Base-by-base conservation (phyloP, 2,797 vertebrate genomes). In the Strix occidentalis region DNA sequence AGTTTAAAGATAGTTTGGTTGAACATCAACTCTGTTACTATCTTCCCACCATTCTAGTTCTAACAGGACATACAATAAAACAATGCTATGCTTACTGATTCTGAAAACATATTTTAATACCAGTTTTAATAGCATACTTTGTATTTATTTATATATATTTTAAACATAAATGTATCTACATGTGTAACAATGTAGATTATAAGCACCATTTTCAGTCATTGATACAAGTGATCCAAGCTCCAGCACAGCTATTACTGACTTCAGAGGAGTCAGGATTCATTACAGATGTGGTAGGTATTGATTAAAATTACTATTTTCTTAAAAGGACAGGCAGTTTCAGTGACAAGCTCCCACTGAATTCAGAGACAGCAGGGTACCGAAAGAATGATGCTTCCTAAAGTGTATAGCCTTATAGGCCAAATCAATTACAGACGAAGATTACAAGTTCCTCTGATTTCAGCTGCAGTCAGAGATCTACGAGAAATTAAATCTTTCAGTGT, bases 401-500 rank as follows among this genome's bases (percentile, higher is more conserved):
- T 20, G 28, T 28, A 65, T 37, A 74, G 7, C 37, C 25, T 66
- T 19, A 46, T 3, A 81, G n/a, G 35, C 15, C 69, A 69, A 78
- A 91, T 78, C 76, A 63, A 78, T 56, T 88, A 72, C 76, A 89
- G 72, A 83, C 19, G n/a, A 96, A 86, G 78, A 91, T 81, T 89
- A 92, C 2, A 33, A 72, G 51, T 53, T 66, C 50, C 69, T 89
- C 84, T 84, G 58, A 86, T 87, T 93, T 92, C 61, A 78, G 28
- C 45, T 61, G 56, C 76, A 78, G 81, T n/a, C 60, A 51, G 79
- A 92, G 53, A 93, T 29, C 50, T 64, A 70, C 31, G 60, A 53
- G 65, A 79, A 90, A 54, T 35, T 21, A 84, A 85, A 89, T 72
- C 61, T 91, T 88, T 86, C 82, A 57, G 24, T 37, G 37, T 0